Conservation (phyloP, 53 echinoderm and acorn worm genomes). For the Astropecten irregularis region DNA sequence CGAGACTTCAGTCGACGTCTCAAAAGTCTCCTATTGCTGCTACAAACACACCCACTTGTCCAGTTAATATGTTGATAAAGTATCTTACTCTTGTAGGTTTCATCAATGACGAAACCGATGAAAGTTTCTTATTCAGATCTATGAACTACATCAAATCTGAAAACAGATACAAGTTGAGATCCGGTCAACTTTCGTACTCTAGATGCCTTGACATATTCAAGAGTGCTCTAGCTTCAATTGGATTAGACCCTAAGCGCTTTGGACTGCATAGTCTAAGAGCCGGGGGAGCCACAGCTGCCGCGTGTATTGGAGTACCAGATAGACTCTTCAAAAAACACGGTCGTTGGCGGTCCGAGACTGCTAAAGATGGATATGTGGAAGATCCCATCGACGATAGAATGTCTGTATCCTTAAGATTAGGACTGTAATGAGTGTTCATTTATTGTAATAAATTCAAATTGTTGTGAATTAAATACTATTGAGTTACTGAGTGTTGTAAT, state of each 20-base stretch:
- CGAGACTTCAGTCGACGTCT: too few species aligned
- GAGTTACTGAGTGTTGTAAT: not conserved
- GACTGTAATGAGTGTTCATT: conserved; percentile 13
- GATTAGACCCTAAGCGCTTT: conserved; percentile 29
- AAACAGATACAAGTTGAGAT: conserved; percentile 22
- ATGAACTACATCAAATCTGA: not conserved
- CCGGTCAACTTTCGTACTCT: conserved; percentile 20
- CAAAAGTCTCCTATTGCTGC: conserved; percentile 7
- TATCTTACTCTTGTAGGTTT: not conserved
- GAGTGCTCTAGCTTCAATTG: conserved; percentile 14
- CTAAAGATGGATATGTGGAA: conserved; percentile 48
- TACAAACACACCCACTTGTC: conserved; percentile 12
- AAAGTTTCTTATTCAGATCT: conserved; percentile 32
- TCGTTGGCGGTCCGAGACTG: conserved; percentile 51
- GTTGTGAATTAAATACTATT: not conserved
- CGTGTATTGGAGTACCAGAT: conserved; percentile 40
- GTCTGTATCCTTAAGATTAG: conserved; percentile 38
- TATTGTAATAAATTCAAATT: too few species aligned
- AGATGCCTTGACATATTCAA: conserved; percentile 20
- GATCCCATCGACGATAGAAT: conserved; percentile 24
- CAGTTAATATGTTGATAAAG: conserved; percentile 22
- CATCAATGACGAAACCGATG: not conserved
- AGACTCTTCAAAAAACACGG: conserved; percentile 52
- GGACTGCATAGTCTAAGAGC: conserved; percentile 56
- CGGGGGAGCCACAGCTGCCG: conserved; percentile 45